Evolutionary conservation across 1,140 invertebrate species (phyloP), one percentile per base, ranked within the genome.

Genomic region (Bombus soroeensis): DNA sequence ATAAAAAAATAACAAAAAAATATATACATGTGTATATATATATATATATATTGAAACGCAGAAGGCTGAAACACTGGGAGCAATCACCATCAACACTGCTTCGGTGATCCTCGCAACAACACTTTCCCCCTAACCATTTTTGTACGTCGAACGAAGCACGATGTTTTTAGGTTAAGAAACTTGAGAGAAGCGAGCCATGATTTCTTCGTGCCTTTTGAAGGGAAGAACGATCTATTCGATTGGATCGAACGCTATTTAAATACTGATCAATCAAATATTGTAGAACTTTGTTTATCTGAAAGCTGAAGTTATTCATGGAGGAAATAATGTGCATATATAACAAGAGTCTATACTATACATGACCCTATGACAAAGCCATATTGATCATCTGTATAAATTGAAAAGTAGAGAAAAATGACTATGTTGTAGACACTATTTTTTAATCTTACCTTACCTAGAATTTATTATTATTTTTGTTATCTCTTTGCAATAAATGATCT

Each of bases 181-280:
- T 87, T 66, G 70, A 72, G 81, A 81, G 87, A 80, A 62, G 37
- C 37, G 57, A 28, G 85, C 64, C 15, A 88, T 71, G 68, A 85
- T 72, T 82, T 84, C 90, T 78, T 89, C 86, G 89, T 89, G 90
- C 88, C 88, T 89, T 91, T 89, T 68, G 87, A 86, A 81, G 81
- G 75, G 83, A 86, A 66, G 89, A 90, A 88, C 86, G 89, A 91
- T 91, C 70, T 83, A 53, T 28, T 68, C 64, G 18, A 68, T 13
- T 37, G 37, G 41, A 34, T 86, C 39, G 64, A 82, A 64, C 47
- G 62, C 32, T 62, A 90, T 71, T 39, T 2, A 68, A 10, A 18
- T 73, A 91, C 76, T 78, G 87, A 89, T 81, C 59, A 71, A 82
- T 68, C 39, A 43, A 78, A 62, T 73, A 66, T 6, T 8, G 32